Conservation (phyloP, 2,113 vertebrate genomes). For the Colinus virginianus region DNA sequence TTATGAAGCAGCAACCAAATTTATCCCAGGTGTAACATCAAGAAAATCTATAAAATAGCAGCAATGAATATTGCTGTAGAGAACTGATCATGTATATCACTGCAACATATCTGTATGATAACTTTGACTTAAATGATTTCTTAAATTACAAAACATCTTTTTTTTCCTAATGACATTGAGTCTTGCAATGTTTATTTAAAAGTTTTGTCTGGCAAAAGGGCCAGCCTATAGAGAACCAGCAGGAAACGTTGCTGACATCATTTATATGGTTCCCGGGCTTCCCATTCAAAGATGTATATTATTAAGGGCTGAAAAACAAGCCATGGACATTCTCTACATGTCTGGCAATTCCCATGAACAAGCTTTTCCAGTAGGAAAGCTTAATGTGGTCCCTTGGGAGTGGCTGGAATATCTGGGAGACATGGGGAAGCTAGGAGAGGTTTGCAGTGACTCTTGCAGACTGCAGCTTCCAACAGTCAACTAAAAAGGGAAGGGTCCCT, state of each 20-base stretch:
- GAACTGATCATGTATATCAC: not conserved
- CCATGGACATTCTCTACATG: accelerated
- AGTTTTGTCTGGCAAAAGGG: not conserved
- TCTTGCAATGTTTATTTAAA: not conserved
- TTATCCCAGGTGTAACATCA: constrained; percentile 39
- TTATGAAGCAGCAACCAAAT: constrained; percentile 28
- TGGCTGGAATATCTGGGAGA: not conserved
- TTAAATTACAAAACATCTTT: not conserved
- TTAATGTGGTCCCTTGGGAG: not conserved
- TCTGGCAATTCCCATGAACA: not conserved
- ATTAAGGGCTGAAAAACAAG: not conserved
- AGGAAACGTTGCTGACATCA: not conserved
- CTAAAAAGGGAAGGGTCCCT: not conserved
- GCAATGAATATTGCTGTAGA: not conserved
- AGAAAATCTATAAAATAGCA: constrained; percentile 30
- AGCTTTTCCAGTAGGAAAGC: not conserved
- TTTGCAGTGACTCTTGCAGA: not conserved
- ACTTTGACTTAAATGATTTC: not conserved
- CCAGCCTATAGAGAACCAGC: accelerated
- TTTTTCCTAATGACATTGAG: not conserved
- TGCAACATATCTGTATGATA: not conserved
- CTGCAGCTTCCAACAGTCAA: not conserved
- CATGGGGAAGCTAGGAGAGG: not conserved
- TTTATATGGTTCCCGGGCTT: not conserved
- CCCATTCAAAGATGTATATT: accelerated